Evolutionary conservation across 2,797 vertebrate genomes (phyloP).

Genomic region (Oryzias sinensis): DNA sequence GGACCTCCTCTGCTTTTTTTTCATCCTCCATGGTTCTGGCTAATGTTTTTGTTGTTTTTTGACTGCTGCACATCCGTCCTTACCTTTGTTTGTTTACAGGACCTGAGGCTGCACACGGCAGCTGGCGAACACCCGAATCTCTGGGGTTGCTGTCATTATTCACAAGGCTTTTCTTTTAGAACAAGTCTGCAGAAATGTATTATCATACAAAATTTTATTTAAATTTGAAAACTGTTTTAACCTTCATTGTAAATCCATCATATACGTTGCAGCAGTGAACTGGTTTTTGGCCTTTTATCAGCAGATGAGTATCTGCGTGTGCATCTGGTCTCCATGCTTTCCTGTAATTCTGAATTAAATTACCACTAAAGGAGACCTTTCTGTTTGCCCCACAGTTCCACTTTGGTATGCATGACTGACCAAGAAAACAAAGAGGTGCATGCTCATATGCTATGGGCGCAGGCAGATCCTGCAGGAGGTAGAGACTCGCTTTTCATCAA

Average conservation of each 20-base stretch:
- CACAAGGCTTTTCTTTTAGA: background rate
- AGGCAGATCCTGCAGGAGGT: constrained; percentile 53
- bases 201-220: background rate
- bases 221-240: background rate
- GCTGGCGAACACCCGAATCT: constrained; percentile 4
- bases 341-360: constrained; percentile 46
- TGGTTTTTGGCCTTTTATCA: constrained; percentile 25
- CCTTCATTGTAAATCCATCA: background rate
- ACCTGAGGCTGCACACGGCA: constrained; percentile 43
- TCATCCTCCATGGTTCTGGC: background rate
- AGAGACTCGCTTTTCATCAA: constrained; percentile 34
- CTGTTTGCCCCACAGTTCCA: constrained; percentile 33
- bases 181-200: background rate
- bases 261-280: background rate
- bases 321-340: constrained; percentile 39
- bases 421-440: constrained; percentile 43
- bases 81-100: constrained; percentile 49
- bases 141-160: background rate
- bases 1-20: constrained; percentile 40
- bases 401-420: constrained; percentile 48
- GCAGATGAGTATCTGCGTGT: constrained; percentile 21
- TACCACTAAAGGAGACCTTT: constrained; percentile 42
- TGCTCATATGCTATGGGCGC: constrained; percentile 3
- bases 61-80: constrained; percentile 1
- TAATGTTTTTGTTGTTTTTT: constrained; percentile 3